These are phyloP conservation scores for Ormyrus pomaceus DNA, from an alignment of 2,888 invertebrate genomes.

Conservation along the genomic window DNA sequence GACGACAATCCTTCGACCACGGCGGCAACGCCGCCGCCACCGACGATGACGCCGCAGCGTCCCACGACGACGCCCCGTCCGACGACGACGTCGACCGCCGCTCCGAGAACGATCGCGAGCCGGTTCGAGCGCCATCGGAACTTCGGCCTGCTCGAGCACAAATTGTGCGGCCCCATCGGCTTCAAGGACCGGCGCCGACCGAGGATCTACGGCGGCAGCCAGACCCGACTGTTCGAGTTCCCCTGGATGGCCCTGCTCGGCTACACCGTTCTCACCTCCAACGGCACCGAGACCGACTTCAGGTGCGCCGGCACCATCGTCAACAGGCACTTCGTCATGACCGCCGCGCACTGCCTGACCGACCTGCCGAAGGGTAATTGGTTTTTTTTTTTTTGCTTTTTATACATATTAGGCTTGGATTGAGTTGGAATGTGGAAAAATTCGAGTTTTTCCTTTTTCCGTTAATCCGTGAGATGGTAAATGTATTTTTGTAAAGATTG, in stretches of 20 bases:
- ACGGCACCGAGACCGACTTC: slow-evolving; percentile 48
- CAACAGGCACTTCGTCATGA: slow-evolving; percentile 62
- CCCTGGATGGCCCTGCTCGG: slow-evolving; percentile 68
- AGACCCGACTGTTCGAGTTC: slow-evolving; percentile 64
- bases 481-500: no score
- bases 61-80: neutral
- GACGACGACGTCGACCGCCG: neutral
- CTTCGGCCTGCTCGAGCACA: slow-evolving; percentile 68
- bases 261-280: slow-evolving; percentile 52
- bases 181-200: slow-evolving; percentile 63
- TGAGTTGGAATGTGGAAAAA: no score
- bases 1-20: neutral
- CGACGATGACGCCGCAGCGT: no score
- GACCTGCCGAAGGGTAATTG: slow-evolving; percentile 57
- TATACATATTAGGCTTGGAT: neutral
- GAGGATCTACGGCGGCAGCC: slow-evolving; percentile 64
- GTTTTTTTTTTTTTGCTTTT: neutral
- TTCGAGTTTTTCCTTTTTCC: no score
- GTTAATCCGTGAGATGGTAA: no score
- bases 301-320: slow-evolving; percentile 64
- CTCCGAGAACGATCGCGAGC: neutral
- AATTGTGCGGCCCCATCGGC: slow-evolving; percentile 77
- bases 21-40: neutral
- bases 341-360: slow-evolving; percentile 65
- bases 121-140: slow-evolving; percentile 68